Base-by-base conservation (phyloP, 2,113 vertebrate genomes). In the Stegostoma tigrinum region DNA sequence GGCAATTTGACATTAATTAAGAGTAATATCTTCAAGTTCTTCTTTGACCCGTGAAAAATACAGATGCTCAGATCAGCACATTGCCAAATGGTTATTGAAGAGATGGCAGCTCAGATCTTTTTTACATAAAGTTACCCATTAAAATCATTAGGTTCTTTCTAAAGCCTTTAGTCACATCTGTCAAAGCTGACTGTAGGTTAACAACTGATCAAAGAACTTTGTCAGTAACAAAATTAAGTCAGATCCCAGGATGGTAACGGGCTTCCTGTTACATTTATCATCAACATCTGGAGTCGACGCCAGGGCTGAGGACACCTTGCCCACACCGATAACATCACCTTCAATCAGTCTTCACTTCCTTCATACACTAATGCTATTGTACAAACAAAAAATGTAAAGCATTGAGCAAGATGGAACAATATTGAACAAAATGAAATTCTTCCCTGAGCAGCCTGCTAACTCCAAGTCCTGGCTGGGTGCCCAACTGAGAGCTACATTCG, bases 1-100 rank as follows among this genome's bases (percentile, higher is more conserved):
- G 52, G 27, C 52, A 90, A 61, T 61, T 90, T 90, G 87, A 61
- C 52, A 5, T 61, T 90, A 90, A 90, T 90, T 90, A 90, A 61
- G 52, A 64, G 34, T 30, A 90, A 30, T 90, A 90, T 64, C 52
- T 55, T 90, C 87, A 90, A 34, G 27, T 90, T 90, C 27, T 90
- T 90, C 87, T 61, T 55, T 90, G 48, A 90, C 87, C 52, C 52
- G n/a, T 90, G 52, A 61, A 61, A 61, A 90, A 55, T 87, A 7
- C 75, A 80, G 2, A 83, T n/a, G 6, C 19, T 83, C 0, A 42
- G 42, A 83, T 83, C 38, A 83, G 80, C 38, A 23, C 80, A 55
- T 15, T 89, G 86, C 48, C 86, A 89, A 48, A 48, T 89, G 55
- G 27, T 52, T 30, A 21, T 90, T 55, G 52, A 34, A 90, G 30